Conservation (phyloP, 2,113 vertebrate genomes). For the Urocolius indicus region DNA sequence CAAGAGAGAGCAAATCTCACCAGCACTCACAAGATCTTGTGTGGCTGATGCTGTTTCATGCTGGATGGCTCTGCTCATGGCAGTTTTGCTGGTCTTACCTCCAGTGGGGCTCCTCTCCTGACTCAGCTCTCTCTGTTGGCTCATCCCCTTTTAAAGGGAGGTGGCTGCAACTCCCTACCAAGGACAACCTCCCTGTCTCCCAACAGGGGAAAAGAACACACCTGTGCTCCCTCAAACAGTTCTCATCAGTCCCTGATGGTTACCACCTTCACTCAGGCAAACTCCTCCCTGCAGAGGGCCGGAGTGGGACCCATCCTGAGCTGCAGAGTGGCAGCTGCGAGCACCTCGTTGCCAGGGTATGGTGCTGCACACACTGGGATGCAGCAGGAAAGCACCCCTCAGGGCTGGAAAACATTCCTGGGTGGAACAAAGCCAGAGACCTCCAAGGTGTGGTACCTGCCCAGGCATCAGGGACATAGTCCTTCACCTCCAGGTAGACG, state of each 20-base stretch:
- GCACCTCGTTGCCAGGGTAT: too few species aligned
- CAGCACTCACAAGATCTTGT: not conserved
- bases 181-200: not conserved
- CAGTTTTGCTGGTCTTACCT: not conserved
- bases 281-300: too few species aligned
- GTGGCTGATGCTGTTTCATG: not conserved
- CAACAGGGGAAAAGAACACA: not conserved
- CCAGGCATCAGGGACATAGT: slow-evolving; percentile 94
- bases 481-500: slow-evolving; percentile 93
- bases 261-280: not conserved
- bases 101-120: not conserved
- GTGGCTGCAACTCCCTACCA: not conserved
- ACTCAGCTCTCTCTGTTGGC: not conserved
- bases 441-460: slow-evolving; percentile 70
- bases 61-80: not conserved
- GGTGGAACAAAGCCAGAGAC: not conserved
- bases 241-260: not conserved
- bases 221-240: not conserved
- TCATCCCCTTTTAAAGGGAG: not conserved
- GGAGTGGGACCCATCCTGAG: too few species aligned
- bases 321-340: too few species aligned
- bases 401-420: not conserved
- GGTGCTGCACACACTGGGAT: too few species aligned
- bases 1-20: not conserved
- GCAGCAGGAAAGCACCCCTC: not conserved